A percentile compares a stretch with the other conserved stretches of the same genome.
phyloP scores from a whole-genome alignment of 2,797 vertebrate genomes.

The Melanotaenia trifasciata region DNA sequence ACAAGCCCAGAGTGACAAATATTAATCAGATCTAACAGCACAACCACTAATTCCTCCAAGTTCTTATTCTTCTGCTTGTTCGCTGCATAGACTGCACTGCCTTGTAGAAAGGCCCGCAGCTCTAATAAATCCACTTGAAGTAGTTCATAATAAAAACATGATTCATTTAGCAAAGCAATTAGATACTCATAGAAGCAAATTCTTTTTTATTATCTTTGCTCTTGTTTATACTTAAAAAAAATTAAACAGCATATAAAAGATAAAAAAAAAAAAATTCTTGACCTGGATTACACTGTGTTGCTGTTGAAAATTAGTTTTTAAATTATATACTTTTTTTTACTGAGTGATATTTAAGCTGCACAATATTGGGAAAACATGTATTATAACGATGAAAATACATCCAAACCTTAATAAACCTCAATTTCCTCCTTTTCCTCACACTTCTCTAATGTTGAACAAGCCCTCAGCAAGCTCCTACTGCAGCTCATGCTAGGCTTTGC shows the following conservation, averaged over 20 bases:
- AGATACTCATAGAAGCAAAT: not conserved
- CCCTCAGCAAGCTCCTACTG: slow-evolving; percentile 10
- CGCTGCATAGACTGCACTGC: not conserved
- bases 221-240: not conserved
- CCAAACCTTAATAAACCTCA: slow-evolving; percentile 3
- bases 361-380: not conserved
- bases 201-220: not conserved
- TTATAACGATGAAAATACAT: not conserved
- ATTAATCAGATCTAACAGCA: not conserved
- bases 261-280: not conserved
- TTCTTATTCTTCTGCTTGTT: not conserved
- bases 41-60: not conserved
- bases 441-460: slow-evolving; percentile 20
- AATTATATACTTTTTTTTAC: not conserved
- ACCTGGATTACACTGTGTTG: not conserved
- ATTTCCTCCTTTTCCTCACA: slow-evolving; percentile 1
- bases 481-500: slow-evolving; percentile 35
- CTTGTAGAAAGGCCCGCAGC: not conserved
- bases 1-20: not conserved
- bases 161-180: not conserved
- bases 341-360: not conserved
- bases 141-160: not conserved
- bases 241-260: not conserved
- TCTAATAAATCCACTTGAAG: not conserved
- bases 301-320: not conserved